Percentiles rank a stretch among this genome's conserved stretches.
Evolutionary conservation across 2,888 invertebrate genomes (phyloP).

Genomic region (Xestia sexstrigata): DNA sequence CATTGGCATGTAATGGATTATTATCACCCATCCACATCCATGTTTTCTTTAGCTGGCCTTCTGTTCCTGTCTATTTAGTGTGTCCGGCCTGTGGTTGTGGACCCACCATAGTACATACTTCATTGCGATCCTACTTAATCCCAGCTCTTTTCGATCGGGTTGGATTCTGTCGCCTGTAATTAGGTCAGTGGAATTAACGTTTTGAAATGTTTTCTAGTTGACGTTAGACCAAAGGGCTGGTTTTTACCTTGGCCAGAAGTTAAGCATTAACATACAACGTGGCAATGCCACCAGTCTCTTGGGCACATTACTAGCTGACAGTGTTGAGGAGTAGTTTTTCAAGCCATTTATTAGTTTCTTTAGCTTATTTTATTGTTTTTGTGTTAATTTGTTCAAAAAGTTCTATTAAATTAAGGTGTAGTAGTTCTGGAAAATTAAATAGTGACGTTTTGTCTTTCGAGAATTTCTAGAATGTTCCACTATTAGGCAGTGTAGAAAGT

Average conservation of each 20-base stretch:
- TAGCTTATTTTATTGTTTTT: too few relatives aligned
- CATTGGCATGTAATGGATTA: too few relatives aligned
- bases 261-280: not conserved
- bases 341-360: not conserved
- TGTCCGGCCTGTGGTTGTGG: conserved; percentile 22
- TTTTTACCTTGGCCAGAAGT: not conserved
- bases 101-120: conserved; percentile 12
- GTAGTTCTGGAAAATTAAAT: too few relatives aligned
- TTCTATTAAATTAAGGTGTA: too few relatives aligned
- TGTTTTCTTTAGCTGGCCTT: conserved; percentile 2
- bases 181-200: conserved; percentile 28
- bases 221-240: not conserved
- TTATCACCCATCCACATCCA: not conserved
- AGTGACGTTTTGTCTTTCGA: too few relatives aligned
- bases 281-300: not conserved
- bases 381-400: too few relatives aligned
- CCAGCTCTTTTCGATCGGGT: conserved; percentile 30
- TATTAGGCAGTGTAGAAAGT: too few relatives aligned
- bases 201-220: conserved; percentile 10
- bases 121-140: conserved; percentile 45
- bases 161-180: conserved; percentile 18
- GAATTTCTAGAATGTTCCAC: too few relatives aligned
- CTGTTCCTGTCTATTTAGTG: not conserved
- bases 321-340: not conserved
- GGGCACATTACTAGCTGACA: not conserved